A percentile compares a stretch with the other conserved stretches of the same genome.
phyloP scores from a whole-genome alignment of 2,797 vertebrate genomes.

The Thripadectes ignobilis region DNA sequence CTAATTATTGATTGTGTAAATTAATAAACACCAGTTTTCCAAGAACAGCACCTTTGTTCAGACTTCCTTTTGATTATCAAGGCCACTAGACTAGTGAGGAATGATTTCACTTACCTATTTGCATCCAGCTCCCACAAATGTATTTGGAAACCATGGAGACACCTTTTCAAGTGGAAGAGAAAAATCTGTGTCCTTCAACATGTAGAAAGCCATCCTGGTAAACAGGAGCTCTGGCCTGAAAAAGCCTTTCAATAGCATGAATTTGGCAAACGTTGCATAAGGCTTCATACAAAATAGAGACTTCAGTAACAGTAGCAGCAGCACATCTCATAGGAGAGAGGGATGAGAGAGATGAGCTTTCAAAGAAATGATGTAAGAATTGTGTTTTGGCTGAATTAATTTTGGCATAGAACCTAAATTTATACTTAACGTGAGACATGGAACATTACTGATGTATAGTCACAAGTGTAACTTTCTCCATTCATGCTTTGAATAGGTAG shows the following conservation, averaged over 20 bases:
- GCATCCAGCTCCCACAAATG: not conserved
- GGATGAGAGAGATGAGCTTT: not conserved
- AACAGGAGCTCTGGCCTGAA: not conserved
- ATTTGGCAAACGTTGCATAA: not conserved
- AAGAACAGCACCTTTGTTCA: not conserved
- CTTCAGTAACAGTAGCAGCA: not conserved
- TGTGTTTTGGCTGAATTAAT: not conserved
- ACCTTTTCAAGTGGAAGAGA: not conserved
- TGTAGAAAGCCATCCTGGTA: not conserved
- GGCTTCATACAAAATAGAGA: not conserved
- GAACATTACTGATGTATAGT: not conserved
- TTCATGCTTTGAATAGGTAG: not conserved
- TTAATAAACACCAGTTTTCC: not conserved
- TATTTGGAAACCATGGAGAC: not conserved
- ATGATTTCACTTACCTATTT: not conserved
- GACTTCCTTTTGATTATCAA: not conserved
- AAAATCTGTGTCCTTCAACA: not conserved
- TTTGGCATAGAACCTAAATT: not conserved
- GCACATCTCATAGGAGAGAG: not conserved
- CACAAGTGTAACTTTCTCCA: not conserved
- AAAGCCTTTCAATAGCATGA: not conserved
- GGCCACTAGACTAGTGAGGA: not conserved
- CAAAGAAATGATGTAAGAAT: not conserved
- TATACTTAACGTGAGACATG: not conserved
- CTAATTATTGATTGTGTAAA: not conserved